A percentile compares a stretch with the other conserved stretches of the same genome.
phyloP scores from a whole-genome alignment of 2,888 invertebrate genomes.

The Rhorus exstirpatorius region DNA sequence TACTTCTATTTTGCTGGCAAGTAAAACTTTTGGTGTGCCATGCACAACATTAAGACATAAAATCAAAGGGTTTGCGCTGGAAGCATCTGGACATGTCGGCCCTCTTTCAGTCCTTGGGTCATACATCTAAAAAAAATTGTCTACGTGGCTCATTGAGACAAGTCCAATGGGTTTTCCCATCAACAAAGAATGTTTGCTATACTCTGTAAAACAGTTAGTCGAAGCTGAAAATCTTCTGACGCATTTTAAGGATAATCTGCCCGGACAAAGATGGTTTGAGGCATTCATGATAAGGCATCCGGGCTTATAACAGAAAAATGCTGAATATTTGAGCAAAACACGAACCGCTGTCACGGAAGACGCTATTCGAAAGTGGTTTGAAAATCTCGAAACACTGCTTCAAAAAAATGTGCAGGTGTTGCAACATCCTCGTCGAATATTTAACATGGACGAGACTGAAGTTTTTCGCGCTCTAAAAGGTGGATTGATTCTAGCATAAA shows the following conservation, averaged over 20 bases:
- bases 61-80: conserved; percentile 31
- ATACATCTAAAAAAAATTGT: conserved; percentile 58
- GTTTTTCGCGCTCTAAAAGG: conserved; percentile 52
- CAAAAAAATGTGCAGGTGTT: conserved; percentile 42
- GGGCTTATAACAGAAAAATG: conserved; percentile 52
- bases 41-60: conserved; percentile 45
- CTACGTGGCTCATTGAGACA: conserved; percentile 60
- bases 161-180: conserved; percentile 70
- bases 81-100: conserved; percentile 58
- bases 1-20: conserved; percentile 28
- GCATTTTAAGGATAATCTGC: conserved; percentile 37
- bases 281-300: conserved; percentile 64
- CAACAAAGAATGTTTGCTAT: conserved; percentile 59
- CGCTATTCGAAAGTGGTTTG: conserved; percentile 8
- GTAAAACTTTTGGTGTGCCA: conserved; percentile 25
- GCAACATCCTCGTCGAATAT: conserved; percentile 63
- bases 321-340: conserved; percentile 63
- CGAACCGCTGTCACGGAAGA: conserved; percentile 24
- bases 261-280: conserved; percentile 66
- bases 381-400: conserved; percentile 3
- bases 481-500: conserved; percentile 5
- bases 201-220: conserved; percentile 65
- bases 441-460: conserved; percentile 70
- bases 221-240: conserved; percentile 49
- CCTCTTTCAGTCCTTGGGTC: conserved; percentile 60